phyloP scores from a whole-genome alignment of 1,140 invertebrate species.

The Meloidogyne hapla region DNA sequence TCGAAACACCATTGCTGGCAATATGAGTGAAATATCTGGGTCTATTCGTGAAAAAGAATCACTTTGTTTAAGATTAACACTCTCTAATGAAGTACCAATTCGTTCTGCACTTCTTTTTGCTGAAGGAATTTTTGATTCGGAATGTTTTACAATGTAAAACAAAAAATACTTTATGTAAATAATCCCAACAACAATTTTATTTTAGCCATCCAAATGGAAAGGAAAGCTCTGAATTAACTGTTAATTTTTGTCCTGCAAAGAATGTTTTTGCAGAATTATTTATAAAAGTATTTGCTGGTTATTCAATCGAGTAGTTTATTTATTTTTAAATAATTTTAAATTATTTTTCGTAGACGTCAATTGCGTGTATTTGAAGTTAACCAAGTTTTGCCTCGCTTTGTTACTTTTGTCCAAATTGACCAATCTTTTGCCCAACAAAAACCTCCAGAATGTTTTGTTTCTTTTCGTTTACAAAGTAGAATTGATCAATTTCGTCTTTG shows the following conservation, averaged over 20 bases:
- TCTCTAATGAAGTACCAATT: constrained; percentile 42
- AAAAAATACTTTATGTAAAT: background rate
- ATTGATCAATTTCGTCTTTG: constrained; percentile 19
- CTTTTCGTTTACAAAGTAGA: constrained; percentile 32
- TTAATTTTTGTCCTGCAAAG: constrained; percentile 40
- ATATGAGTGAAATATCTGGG: background rate
- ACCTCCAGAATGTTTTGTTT: constrained; percentile 40
- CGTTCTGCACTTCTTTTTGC: constrained; percentile 47
- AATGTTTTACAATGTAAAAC: constrained; percentile 52
- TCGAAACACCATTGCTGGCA: background rate
- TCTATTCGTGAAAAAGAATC: constrained; percentile 24
- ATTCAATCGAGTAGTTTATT: constrained; percentile 32
- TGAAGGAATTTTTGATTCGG: constrained; percentile 52
- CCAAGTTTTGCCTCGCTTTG: constrained; percentile 42
- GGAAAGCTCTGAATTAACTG: constrained; percentile 34
- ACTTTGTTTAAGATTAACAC: constrained; percentile 37
- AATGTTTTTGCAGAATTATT: constrained; percentile 44
- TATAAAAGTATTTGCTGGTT: constrained; percentile 48
- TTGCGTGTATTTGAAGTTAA: constrained; percentile 50
- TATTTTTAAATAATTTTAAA: background rate
- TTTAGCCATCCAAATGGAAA: constrained; percentile 51
- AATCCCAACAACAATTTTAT: constrained; percentile 13
- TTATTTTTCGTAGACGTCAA: constrained; percentile 38
- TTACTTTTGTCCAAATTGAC: constrained; percentile 35
- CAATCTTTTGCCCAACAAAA: background rate